Evolutionary conservation across 2,113 vertebrate genomes (phyloP).

Genomic region (Pangasianodon hypophthalmus): DNA sequence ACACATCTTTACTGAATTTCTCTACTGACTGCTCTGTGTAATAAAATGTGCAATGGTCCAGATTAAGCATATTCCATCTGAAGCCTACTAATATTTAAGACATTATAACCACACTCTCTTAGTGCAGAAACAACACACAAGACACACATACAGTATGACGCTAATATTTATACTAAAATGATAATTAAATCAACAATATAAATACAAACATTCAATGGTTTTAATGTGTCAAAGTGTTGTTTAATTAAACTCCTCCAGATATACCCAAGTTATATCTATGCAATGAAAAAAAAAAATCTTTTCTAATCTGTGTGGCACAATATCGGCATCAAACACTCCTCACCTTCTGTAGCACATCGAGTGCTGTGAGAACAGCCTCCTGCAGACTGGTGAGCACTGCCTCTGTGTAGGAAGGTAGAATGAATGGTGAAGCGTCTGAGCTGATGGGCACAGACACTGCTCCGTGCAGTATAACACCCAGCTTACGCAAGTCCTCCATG

Average conservation of each 20-base stretch:
- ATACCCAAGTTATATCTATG: neutral
- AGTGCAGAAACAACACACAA: no score
- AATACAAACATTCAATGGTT: no score
- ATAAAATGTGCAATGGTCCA: neutral
- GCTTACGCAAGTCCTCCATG: constrained; percentile 94
- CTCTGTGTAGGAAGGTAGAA: constrained; percentile 96
- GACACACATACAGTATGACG: no score
- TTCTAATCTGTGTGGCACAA: neutral
- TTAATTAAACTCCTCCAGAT: no score
- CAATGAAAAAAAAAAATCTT: neutral
- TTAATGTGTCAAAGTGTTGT: no score
- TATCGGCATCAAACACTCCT: constrained; percentile 13
- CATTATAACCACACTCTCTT: neutral
- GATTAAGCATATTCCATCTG: neutral
- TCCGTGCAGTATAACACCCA: constrained; percentile 92
- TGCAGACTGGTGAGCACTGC: constrained; percentile 96
- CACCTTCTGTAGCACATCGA: constrained; percentile 98
- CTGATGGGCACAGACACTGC: constrained; percentile 97
- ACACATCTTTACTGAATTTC: neutral
- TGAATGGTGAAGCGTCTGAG: constrained; percentile 97
- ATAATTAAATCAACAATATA: no score
- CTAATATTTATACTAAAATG: no score
- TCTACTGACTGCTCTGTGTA: neutral
- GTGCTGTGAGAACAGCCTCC: constrained; percentile 91
- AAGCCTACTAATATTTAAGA: neutral